Percentiles rank a stretch among this genome's conserved stretches.
Evolutionary conservation across 37 sponge, comb jelly and placozoan genomes (phyloP).

Genomic region (Ianthella basta): DNA sequence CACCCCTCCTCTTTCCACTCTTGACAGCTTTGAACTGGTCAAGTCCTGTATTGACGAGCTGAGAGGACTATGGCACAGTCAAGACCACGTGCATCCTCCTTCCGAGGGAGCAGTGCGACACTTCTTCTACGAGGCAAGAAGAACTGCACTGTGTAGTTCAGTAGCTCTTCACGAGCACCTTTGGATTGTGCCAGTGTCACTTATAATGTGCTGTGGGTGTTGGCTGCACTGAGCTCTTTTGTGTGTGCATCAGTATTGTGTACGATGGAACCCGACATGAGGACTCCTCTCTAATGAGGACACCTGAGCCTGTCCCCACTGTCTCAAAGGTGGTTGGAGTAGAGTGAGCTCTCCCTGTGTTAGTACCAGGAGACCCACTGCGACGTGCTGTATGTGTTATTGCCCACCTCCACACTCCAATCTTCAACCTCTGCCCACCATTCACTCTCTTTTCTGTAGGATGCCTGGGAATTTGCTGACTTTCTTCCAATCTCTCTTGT

Average conservation of each 20-base stretch:
- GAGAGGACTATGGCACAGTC: not conserved
- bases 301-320: no score
- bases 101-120: not conserved
- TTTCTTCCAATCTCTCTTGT: slow-evolving; percentile 74
- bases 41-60: not conserved
- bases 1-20: not conserved
- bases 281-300: no score
- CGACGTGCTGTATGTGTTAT: not conserved
- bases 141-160: no score
- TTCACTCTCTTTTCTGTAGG: slow-evolving; percentile 36
- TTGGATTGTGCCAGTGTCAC: no score
- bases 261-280: no score
- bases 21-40: slow-evolving; percentile 5
- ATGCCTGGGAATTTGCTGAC: slow-evolving; percentile 63
- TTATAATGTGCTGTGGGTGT: not conserved
- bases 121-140: slow-evolving; percentile 1
- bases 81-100: not conserved
- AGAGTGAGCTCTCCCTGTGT: no score
- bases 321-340: no score
- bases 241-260: no score
- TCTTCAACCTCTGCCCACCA: not conserved
- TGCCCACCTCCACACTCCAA: not conserved
- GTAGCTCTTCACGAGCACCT: no score
- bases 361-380: no score
- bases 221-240: not conserved